Conservation (phyloP, 2,113 vertebrate genomes). For the Atlantisia rogersi region DNA sequence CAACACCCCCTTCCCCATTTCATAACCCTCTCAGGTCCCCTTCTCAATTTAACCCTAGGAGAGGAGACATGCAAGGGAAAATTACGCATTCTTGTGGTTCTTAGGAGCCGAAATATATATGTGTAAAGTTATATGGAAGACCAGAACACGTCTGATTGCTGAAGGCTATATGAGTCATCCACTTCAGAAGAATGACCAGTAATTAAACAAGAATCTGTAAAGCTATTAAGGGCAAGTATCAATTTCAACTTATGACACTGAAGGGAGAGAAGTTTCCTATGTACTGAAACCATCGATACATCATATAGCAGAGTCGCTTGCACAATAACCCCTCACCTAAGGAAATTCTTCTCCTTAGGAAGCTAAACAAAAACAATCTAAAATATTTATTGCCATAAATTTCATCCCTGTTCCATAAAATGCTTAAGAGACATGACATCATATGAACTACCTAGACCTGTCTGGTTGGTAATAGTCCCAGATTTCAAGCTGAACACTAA, state of each 20-base stretch:
- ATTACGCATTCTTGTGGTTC: background rate
- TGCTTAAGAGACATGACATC: conserved; percentile 35
- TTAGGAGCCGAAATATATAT: background rate
- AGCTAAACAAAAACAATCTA: conserved; percentile 54
- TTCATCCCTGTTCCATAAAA: background rate
- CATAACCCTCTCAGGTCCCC: background rate
- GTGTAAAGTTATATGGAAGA: background rate
- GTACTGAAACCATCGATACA: background rate
- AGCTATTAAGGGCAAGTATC: background rate
- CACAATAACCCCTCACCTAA: conserved; percentile 35
- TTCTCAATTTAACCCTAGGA: background rate
- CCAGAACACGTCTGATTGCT: background rate
- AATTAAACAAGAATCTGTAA: conserved; percentile 30
- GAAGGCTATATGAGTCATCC: conserved; percentile 33
- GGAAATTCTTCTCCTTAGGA: conserved; percentile 31
- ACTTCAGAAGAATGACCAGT: conserved; percentile 20
- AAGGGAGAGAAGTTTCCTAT: background rate
- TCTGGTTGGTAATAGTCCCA: background rate
- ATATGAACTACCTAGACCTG: conserved; percentile 25
- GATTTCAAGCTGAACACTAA: conserved; percentile 15
- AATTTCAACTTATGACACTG: conserved; percentile 10
- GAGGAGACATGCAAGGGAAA: background rate
- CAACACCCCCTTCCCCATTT: background rate
- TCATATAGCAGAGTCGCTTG: background rate
- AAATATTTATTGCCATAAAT: conserved; percentile 45